Evolutionary conservation across 2,888 invertebrate species (phyloP).

Genomic region (Melanchra persicariae): DNA sequence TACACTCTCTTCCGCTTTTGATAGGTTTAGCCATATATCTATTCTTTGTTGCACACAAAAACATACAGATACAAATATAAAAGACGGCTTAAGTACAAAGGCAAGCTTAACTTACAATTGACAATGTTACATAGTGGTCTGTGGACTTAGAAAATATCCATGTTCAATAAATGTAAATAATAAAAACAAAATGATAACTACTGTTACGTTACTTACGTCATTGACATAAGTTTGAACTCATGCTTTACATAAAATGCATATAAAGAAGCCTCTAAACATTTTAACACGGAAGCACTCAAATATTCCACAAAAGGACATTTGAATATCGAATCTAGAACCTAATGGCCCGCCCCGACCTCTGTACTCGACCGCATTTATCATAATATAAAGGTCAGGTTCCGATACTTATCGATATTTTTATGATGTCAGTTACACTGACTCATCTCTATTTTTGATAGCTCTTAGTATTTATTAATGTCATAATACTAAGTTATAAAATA

Average conservation of each 20-base stretch:
- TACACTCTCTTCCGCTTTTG: too few relatives aligned
- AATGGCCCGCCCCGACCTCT: conserved; percentile 80
- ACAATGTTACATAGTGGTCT: too few relatives aligned
- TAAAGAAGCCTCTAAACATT: conserved; percentile 24
- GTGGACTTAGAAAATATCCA: neutral
- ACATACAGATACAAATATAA: too few relatives aligned
- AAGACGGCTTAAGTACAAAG: too few relatives aligned
- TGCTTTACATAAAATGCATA: conserved; percentile 42
- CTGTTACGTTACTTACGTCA: conserved; percentile 20
- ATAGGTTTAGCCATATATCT: too few relatives aligned
- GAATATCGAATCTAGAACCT: conserved; percentile 55
- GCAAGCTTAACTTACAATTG: too few relatives aligned
- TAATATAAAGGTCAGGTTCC: conserved; percentile 84
- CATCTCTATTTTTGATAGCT: conserved; percentile 77
- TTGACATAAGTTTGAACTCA: neutral
- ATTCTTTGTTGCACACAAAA: too few relatives aligned
- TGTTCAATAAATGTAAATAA: conserved; percentile 16
- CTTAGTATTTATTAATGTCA: conserved; percentile 65
- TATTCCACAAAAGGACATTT: conserved; percentile 42
- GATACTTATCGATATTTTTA: conserved; percentile 84
- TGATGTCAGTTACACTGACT: conserved; percentile 85
- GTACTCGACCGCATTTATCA: conserved; percentile 84
- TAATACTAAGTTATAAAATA: conserved; percentile 60
- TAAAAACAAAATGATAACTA: conserved; percentile 13
- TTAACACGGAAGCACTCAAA: conserved; percentile 44